phyloP scores from a whole-genome alignment of 2,113 vertebrate species.

The Protobothrops flavoviridis region DNA sequence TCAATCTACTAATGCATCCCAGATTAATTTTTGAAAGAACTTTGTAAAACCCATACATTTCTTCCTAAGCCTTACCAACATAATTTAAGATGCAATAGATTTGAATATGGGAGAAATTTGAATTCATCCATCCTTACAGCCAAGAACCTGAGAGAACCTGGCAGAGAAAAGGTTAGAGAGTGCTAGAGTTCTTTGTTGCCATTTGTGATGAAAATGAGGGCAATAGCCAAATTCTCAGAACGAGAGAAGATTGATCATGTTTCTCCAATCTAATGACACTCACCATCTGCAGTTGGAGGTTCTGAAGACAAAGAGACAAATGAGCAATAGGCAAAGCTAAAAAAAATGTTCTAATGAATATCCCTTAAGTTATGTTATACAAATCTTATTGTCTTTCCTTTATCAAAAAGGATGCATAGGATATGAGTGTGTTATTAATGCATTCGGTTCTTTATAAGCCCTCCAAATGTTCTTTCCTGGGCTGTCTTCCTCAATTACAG shows the following conservation, averaged over 20 bases:
- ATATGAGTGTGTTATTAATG: constrained; percentile 4
- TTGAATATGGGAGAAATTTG: neutral
- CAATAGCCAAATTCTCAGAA: neutral
- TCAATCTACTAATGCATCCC: neutral
- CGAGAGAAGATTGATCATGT: neutral
- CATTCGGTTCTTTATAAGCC: neutral
- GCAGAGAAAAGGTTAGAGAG: neutral
- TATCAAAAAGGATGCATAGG: neutral
- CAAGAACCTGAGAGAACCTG: neutral
- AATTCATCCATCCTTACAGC: neutral
- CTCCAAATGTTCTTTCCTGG: neutral
- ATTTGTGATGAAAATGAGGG: neutral
- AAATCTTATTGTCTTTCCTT: constrained; percentile 8
- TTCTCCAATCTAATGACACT: neutral
- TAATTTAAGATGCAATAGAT: neutral
- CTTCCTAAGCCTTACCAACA: neutral
- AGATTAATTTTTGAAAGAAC: neutral
- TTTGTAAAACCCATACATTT: neutral
- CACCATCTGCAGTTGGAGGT: neutral
- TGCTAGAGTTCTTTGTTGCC: neutral
- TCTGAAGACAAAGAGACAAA: neutral
- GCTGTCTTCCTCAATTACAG: neutral
- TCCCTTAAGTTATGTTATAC: neutral
- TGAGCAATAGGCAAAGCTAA: neutral
- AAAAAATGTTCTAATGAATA: neutral